phyloP scores from a whole-genome alignment of 1,140 invertebrate species.

The Lineus longissimus region DNA sequence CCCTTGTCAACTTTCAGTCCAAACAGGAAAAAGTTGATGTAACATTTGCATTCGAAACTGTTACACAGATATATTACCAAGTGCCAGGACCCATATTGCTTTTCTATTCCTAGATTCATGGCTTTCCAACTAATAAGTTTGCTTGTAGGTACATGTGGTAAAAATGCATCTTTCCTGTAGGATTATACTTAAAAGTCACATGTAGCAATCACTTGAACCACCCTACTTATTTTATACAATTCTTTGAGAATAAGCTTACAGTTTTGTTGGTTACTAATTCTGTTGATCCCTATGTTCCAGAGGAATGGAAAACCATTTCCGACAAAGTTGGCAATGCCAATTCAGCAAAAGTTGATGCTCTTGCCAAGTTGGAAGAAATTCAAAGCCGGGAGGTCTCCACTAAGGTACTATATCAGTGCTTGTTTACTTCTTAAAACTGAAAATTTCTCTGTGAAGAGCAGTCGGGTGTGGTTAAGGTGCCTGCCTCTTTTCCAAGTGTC shows the following conservation, averaged over 20 bases:
- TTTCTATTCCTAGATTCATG: neutral
- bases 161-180: no score
- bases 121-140: neutral
- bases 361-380: conserved; percentile 74
- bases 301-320: conserved; percentile 50
- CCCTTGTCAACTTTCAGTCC: neutral
- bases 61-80: conserved; percentile 12
- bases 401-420: conserved; percentile 51
- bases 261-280: no score
- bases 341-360: conserved; percentile 71
- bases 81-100: neutral
- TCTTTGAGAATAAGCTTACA: no score
- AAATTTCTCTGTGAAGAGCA: no score
- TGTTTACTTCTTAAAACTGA: no score
- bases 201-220: no score
- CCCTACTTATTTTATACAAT: no score
- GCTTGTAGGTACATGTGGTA: no score
- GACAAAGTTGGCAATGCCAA: conserved; percentile 48
- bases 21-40: conserved; percentile 9
- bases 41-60: conserved; percentile 12
- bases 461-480: no score
- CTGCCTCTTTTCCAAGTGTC: no score
- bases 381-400: conserved; percentile 72
- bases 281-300: conserved; percentile 30
- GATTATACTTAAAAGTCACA: no score